Base-by-base conservation (phyloP, 2,797 vertebrate genomes). In the Heteromormyrus szaboi region DNA sequence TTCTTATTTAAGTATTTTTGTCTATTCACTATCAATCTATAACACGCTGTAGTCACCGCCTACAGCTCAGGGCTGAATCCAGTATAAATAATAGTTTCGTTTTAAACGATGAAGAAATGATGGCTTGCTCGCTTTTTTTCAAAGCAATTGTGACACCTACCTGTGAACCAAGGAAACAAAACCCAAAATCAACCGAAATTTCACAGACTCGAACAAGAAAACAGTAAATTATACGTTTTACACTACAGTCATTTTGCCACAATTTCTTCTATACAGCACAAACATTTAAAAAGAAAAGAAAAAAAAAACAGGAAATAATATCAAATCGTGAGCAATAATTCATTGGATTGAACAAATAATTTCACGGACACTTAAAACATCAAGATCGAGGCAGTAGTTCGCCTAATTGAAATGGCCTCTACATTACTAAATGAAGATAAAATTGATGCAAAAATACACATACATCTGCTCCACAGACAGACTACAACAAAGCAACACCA, bases 111-210 rank as follows among this genome's bases (percentile, higher is more conserved):
- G 94, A 94, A 96, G 94, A 93, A 95, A 95, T 95, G 96, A 96
- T 93, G 96, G 96, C 96, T 95, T 95, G 95, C 93, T 96, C 94
- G 95, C 95, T 96, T 97, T 97, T 96, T 95, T 94, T 96, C 97
- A 97, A 97, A 98, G 97, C 97, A 98, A 99, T 97, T 99, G 97
- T 99, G 97, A 99, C 98, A 97, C 97, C 98, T 98, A 98, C 97
- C 98, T 99, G 98, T 96, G 96, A 96, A 97, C 95, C 95, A 95
- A 95, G 97, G 97, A 95, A 98, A 97, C 92, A 93, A 92, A 95
- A 94, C 94, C 93, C 93, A 90, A 90, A 81, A 89, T 89, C 90
- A 93, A 88, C 65, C 83, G 54, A 87, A 89, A 88, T 25, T 86
- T 86, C 88, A 68, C 89, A 86, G 48, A 89, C 51, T 59, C 59